phyloP scores from a whole-genome alignment of 2,797 vertebrate species.

The Glossophaga mutica region DNA sequence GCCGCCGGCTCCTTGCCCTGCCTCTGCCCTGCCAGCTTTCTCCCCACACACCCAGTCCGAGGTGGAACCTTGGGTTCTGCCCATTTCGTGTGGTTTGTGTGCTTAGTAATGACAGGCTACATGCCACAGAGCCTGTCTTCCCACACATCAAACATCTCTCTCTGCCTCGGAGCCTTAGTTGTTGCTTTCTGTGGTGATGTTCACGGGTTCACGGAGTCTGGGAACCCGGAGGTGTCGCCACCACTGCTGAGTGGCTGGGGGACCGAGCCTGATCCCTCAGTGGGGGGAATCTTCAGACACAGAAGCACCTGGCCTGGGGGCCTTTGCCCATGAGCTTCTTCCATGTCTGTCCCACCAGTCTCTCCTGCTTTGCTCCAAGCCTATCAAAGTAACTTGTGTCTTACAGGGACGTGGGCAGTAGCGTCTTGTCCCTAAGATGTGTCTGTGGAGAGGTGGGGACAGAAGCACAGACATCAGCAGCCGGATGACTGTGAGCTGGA shows the following conservation, averaged over 20 bases:
- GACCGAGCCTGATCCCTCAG: not conserved
- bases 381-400: not conserved
- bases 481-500: not conserved
- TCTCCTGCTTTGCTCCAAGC: not conserved
- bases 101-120: not conserved
- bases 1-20: not conserved
- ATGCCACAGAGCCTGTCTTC: not conserved
- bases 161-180: not conserved
- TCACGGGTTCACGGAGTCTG: not conserved
- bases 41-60: not conserved
- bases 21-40: not conserved
- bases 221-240: not conserved
- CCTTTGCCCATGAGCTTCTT: not conserved
- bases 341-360: not conserved
- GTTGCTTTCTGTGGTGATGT: not conserved
- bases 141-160: not conserved
- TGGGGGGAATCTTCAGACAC: not conserved
- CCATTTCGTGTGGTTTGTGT: not conserved
- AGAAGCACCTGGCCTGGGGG: not conserved
- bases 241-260: not conserved
- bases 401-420: rapidly evolving
- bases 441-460: rapidly evolving
- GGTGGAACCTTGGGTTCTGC: not conserved
- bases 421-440: not conserved
- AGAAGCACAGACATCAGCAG: not conserved